Conservation (phyloP, 2,888 invertebrate species). For the Orthosia incerta region DNA sequence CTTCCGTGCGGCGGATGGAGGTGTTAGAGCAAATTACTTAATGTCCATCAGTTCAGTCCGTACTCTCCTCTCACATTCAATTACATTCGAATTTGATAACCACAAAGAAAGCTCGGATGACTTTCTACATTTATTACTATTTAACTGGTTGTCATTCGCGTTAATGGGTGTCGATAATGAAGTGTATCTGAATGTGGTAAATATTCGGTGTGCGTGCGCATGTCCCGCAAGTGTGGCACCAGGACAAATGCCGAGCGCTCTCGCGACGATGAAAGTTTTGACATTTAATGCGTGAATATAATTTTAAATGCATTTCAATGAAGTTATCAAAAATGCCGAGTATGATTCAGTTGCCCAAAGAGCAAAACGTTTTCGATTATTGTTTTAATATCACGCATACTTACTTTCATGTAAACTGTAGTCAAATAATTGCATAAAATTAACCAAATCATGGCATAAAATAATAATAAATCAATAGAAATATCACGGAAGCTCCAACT, state of each 20-base stretch:
- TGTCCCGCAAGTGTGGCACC: conserved; percentile 67
- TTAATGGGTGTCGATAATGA: conserved; percentile 59
- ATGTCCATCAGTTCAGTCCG: conserved; percentile 54
- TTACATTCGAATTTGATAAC: conserved; percentile 56
- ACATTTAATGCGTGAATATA: conserved; percentile 59
- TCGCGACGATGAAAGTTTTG: conserved; percentile 64
- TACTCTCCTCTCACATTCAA: conserved; percentile 40
- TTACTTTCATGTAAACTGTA: neutral
- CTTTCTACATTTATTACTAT: conserved; percentile 56
- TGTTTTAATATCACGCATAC: neutral
- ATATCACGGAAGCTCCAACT: neutral
- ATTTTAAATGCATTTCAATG: conserved; percentile 30
- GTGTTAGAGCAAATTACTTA: conserved; percentile 62
- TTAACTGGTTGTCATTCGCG: conserved; percentile 65
- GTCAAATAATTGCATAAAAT: neutral
- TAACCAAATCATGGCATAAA: too few relatives aligned
- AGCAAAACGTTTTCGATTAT: neutral
- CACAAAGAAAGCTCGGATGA: conserved; percentile 54
- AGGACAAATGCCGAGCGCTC: conserved; percentile 53
- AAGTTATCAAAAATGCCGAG: conserved; percentile 7
- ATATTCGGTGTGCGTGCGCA: conserved; percentile 63
- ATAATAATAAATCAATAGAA: neutral
- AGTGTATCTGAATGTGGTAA: conserved; percentile 47
- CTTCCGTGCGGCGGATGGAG: conserved; percentile 65
- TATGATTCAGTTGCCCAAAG: neutral